A percentile compares a stretch with the other conserved stretches of the same genome.
Conservation (phyloP, 2,888 invertebrate species). For the Matsumyia berberina region DNA sequence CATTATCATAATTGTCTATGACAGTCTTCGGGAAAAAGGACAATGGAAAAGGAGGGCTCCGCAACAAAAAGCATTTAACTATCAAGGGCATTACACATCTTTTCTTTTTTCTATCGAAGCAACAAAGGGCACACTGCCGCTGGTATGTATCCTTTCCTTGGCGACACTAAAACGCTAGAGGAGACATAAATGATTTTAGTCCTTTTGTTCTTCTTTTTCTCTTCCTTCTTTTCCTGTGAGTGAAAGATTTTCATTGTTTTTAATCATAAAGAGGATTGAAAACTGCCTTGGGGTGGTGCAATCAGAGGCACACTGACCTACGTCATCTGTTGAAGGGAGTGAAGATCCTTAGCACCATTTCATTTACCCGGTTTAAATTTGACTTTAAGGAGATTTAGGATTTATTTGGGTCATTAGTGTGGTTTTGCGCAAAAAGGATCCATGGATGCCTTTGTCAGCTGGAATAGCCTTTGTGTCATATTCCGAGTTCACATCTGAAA, state of each 20-base stretch:
- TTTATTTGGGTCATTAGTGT: too few species aligned
- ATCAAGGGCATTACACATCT: background rate
- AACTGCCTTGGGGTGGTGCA: constrained; percentile 19
- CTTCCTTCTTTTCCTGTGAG: background rate
- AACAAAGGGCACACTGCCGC: background rate
- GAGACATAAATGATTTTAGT: constrained; percentile 30
- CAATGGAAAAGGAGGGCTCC: background rate
- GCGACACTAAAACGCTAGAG: constrained; percentile 3
- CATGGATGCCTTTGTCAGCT: too few species aligned
- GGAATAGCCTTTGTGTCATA: too few species aligned
- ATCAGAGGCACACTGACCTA: constrained; percentile 10
- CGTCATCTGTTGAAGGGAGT: constrained; percentile 3
- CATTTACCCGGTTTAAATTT: background rate
- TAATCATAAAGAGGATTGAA: constrained; percentile 4
- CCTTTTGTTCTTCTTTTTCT: constrained; percentile 15
- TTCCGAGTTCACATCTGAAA: too few species aligned
- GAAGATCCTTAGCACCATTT: background rate
- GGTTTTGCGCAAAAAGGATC: too few species aligned
- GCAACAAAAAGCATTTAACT: background rate
- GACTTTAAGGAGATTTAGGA: background rate
- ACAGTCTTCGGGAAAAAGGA: background rate
- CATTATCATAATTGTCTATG: too few species aligned
- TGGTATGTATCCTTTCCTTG: constrained; percentile 1
- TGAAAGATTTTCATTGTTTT: constrained; percentile 15
- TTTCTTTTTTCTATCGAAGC: background rate